A percentile compares a stretch with the other conserved stretches of the same genome.
These are phyloP conservation scores for Rhabdomys pumilio DNA, from an alignment of 2,797 vertebrate genomes.

Conservation along the genomic window DNA sequence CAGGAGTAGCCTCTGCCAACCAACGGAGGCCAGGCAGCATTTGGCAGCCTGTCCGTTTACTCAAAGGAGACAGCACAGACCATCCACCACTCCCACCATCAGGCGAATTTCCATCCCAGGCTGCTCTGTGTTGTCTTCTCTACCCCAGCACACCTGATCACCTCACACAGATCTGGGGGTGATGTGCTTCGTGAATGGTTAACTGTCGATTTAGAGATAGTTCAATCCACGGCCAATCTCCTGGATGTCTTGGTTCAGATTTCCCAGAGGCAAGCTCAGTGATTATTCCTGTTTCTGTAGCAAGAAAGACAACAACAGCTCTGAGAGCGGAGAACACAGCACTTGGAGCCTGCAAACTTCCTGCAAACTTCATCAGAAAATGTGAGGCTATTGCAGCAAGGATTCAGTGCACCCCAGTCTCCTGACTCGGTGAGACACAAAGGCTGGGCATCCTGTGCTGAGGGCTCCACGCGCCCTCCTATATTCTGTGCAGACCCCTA, in stretches of 20 bases:
- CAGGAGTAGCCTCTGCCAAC: background rate
- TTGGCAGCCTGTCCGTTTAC: background rate
- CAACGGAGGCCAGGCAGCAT: background rate
- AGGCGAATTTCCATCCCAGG: no score
- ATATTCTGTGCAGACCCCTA: no score
- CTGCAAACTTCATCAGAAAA: background rate
- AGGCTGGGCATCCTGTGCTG: background rate
- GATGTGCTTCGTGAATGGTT: accelerated
- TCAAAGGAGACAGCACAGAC: background rate
- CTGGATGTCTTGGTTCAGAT: background rate
- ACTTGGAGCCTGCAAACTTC: background rate
- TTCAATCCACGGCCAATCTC: accelerated
- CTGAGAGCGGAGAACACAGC: background rate
- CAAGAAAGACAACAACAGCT: background rate
- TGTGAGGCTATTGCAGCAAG: no score
- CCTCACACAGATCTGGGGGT: background rate
- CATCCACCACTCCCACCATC: accelerated
- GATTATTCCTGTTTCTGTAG: background rate
- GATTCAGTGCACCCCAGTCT: accelerated
- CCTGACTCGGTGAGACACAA: background rate
- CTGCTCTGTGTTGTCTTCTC: background rate
- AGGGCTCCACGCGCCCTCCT: background rate
- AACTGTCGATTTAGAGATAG: background rate
- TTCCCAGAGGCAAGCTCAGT: background rate
- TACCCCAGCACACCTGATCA: background rate